These are phyloP conservation scores for Drosophila pachea DNA, from an alignment of 1,140 invertebrate species.

Conservation along the genomic window DNA sequence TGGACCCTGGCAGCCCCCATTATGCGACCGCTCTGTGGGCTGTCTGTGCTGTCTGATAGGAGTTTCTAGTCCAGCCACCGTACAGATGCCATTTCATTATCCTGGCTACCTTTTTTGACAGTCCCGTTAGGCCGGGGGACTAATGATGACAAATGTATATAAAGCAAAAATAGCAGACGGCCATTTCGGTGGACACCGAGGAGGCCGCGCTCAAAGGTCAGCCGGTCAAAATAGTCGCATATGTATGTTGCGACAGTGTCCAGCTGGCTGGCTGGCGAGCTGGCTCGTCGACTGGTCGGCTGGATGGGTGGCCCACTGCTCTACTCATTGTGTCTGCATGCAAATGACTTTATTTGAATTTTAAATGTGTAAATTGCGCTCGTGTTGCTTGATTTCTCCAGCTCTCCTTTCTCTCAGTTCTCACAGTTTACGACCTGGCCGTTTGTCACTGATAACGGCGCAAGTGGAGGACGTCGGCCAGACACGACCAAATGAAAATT, in stretches of 20 bases:
- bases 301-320: constrained; percentile 12
- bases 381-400: constrained; percentile 50
- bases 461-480: constrained; percentile 46
- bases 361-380: constrained; percentile 76
- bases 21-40: background rate
- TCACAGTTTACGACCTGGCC: constrained; percentile 48
- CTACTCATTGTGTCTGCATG: constrained; percentile 70
- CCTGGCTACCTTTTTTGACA: constrained; percentile 22
- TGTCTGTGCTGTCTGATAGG: background rate
- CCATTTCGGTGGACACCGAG: background rate
- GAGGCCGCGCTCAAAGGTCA: constrained; percentile 62
- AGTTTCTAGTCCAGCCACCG: constrained; percentile 21
- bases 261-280: constrained; percentile 20
- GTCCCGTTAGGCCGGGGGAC: constrained; percentile 42
- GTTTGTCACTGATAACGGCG: constrained; percentile 74
- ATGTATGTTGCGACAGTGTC: constrained; percentile 65
- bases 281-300: too few species aligned
- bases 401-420: constrained; percentile 4
- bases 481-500: constrained; percentile 63
- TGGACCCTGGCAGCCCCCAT: background rate
- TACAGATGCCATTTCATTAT: constrained; percentile 25
- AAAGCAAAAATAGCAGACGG: constrained; percentile 37
- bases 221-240: constrained; percentile 52
- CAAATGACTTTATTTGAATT: constrained; percentile 77
- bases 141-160: constrained; percentile 74